phyloP scores from a whole-genome alignment of 2,797 vertebrate genomes.

The Darevskia nairensis region DNA sequence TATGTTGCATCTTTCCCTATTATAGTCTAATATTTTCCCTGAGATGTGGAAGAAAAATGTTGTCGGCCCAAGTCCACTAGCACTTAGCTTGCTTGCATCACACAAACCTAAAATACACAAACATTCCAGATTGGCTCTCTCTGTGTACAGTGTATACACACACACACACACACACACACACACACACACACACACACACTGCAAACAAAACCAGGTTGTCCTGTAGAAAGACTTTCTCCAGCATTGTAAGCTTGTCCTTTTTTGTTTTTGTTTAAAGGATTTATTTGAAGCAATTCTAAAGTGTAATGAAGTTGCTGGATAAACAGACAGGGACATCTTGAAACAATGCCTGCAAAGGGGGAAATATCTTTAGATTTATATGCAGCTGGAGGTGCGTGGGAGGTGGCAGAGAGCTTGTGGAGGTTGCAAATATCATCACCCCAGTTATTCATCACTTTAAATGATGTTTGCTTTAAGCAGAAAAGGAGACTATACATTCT shows the following conservation, averaged over 20 bases:
- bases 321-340: conserved; percentile 44
- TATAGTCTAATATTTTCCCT: neutral
- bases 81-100: fast-evolving
- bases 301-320: conserved; percentile 42
- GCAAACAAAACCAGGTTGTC: neutral
- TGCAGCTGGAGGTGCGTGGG: conserved; percentile 27
- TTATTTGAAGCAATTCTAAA: conserved; percentile 39
- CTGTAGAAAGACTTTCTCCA: neutral
- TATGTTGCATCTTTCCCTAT: neutral
- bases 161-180: no score
- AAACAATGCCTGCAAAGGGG: conserved; percentile 32
- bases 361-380: conserved; percentile 53
- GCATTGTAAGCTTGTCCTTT: neutral
- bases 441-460: conserved; percentile 68
- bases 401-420: conserved; percentile 55
- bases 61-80: fast-evolving
- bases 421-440: conserved; percentile 67
- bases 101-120: neutral
- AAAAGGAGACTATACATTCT: conserved; percentile 53
- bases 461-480: conserved; percentile 66
- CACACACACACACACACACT: no score
- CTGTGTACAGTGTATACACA: no score
- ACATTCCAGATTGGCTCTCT: no score
- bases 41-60: neutral
- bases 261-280: neutral